Evolutionary conservation across 2,888 invertebrate species (phyloP).

Genomic region (Drosophila planitibia): DNA sequence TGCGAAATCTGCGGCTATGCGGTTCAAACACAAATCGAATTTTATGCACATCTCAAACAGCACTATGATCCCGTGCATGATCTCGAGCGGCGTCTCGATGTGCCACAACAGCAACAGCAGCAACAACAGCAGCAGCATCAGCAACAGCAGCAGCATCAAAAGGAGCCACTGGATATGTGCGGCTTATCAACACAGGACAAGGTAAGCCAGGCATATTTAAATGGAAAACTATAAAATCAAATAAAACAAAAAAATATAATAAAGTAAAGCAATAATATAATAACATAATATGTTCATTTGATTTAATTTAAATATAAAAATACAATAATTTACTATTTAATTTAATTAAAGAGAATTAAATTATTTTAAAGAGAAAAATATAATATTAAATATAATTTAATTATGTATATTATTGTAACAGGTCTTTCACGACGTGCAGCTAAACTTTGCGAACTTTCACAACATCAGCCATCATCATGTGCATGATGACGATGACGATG

Average conservation of each 20-base stretch:
- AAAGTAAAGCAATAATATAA: neutral
- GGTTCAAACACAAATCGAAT: constrained; percentile 91
- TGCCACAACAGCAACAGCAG: constrained; percentile 48
- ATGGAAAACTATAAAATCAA: neutral
- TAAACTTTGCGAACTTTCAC: constrained; percentile 82
- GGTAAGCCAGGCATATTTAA: constrained; percentile 28
- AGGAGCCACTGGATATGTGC: constrained; percentile 71
- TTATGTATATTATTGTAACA: constrained; percentile 56
- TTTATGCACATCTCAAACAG: constrained; percentile 93
- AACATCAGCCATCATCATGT: constrained; percentile 49
- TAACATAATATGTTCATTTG: too few species aligned
- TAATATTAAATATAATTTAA: too few species aligned
- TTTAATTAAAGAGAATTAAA: too few species aligned
- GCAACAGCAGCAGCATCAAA: constrained; percentile 47
- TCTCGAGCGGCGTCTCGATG: constrained; percentile 50
- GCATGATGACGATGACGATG: constrained; percentile 40
- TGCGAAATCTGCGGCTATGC: constrained; percentile 93
- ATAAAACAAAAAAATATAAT: neutral
- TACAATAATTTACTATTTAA: neutral
- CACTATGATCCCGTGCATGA: constrained; percentile 91
- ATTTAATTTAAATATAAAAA: neutral
- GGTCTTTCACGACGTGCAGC: constrained; percentile 82
- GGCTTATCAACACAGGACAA: constrained; percentile 63
- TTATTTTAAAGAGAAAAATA: neutral
- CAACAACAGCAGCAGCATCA: constrained; percentile 28